A percentile compares a stretch with the other conserved stretches of the same genome.
These are phyloP conservation scores for Autographa pulchrina DNA, from an alignment of 2,888 invertebrate genomes.

Conservation along the genomic window DNA sequence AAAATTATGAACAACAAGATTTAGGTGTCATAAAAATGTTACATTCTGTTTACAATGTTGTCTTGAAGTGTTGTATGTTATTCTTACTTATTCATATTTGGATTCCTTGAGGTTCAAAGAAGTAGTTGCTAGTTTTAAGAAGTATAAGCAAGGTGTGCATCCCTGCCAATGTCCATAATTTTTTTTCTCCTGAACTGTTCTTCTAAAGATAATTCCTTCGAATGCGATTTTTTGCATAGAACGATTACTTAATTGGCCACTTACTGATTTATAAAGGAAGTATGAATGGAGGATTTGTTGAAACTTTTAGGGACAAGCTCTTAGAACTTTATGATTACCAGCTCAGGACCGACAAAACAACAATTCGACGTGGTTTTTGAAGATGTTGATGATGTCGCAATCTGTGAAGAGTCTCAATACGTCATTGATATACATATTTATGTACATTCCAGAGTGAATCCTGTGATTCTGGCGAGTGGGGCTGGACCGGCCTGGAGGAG, in stretches of 20 bases:
- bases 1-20: constrained; percentile 48
- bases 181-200: no score
- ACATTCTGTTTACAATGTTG: constrained; percentile 66
- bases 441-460: constrained; percentile 92
- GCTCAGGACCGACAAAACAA: no score
- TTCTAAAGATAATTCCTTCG: no score
- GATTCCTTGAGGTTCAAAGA: not conserved
- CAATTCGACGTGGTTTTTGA: no score
- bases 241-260: no score
- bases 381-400: not conserved
- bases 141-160: no score
- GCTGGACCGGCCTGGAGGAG: constrained; percentile 90
- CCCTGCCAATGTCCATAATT: no score
- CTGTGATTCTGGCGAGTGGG: constrained; percentile 92
- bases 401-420: not conserved
- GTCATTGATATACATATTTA: not conserved
- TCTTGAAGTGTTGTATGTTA: not conserved
- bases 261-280: no score
- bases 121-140: not conserved
- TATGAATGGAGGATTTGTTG: no score
- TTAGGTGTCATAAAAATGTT: constrained; percentile 58
- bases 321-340: no score
- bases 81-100: not conserved
- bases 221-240: no score
- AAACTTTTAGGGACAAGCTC: no score